Conservation (phyloP, 92 coral and sea anemone genomes). For the Epizoanthus fatuus region DNA sequence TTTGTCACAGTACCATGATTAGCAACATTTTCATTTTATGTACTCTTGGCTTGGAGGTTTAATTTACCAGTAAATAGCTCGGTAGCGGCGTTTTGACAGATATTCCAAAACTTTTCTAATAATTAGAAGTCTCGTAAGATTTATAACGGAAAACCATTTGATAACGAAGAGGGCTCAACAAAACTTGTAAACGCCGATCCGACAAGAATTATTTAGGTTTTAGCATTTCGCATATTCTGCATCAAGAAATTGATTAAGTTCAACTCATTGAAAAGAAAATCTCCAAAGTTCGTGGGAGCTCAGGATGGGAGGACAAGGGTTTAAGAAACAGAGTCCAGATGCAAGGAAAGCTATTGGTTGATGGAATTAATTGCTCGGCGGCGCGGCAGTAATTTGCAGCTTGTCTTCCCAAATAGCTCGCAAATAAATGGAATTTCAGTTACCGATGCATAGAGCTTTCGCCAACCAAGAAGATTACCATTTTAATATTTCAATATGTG, state of each 20-base stretch:
- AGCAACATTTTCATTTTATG: background rate
- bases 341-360: conserved; percentile 8
- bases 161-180: background rate
- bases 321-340: conserved; percentile 2
- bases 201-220: background rate
- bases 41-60: background rate
- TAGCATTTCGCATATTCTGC: background rate
- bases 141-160: background rate
- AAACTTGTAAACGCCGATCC: background rate
- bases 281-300: conserved; percentile 16
- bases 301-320: background rate
- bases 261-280: background rate
- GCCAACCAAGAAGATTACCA: background rate
- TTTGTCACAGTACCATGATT: background rate
- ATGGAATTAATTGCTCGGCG: conserved; percentile 6
- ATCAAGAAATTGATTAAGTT: background rate
- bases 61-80: background rate
- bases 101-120: background rate
- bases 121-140: background rate
- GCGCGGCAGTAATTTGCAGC: background rate
- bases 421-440: conserved; percentile 1
- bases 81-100: background rate
- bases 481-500: background rate
- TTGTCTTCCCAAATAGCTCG: background rate
- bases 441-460: background rate